Percentiles rank a stretch among this genome's conserved stretches.
Conservation (phyloP, 2,888 invertebrate species). For the Aproaerema taeniolella region DNA sequence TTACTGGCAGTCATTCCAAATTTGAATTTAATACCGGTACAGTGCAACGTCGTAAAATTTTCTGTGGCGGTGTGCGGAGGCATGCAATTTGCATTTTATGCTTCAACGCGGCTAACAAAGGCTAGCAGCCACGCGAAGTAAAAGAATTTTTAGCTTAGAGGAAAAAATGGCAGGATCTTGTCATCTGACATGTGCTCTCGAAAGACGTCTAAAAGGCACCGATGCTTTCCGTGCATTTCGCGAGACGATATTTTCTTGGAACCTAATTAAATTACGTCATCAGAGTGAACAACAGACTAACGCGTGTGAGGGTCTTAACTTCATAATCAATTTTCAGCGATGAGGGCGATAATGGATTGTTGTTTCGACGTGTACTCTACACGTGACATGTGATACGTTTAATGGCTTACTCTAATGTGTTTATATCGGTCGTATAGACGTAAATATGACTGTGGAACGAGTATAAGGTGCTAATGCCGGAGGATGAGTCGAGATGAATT, state of each 20-base stretch:
- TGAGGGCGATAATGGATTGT: slow-evolving; percentile 2
- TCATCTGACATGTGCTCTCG: background rate
- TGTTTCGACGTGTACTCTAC: background rate
- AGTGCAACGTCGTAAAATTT: slow-evolving; percentile 34
- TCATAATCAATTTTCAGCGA: background rate
- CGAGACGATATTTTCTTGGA: no score
- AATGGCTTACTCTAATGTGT: background rate
- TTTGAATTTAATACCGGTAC: slow-evolving; percentile 8
- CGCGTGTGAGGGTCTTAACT: no score
- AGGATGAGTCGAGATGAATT: slow-evolving; percentile 54
- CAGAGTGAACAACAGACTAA: no score
- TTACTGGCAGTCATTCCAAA: slow-evolving; percentile 4
- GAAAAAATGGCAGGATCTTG: slow-evolving; percentile 14
- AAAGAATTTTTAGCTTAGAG: slow-evolving; percentile 28
- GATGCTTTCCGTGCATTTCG: slow-evolving; percentile 1
- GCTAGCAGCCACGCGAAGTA: slow-evolving; percentile 19
- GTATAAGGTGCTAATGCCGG: slow-evolving; percentile 42
- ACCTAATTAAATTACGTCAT: no score
- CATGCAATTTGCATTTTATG: slow-evolving; percentile 53
- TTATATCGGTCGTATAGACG: background rate
- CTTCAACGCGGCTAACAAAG: slow-evolving; percentile 41
- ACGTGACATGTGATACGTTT: slow-evolving; percentile 1
- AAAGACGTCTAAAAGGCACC: slow-evolving; percentile 6
- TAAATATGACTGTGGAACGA: background rate
- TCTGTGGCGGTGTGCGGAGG: slow-evolving; percentile 35